Base-by-base conservation (phyloP, 35 echinoderm and acorn worm species). In the Hemicentrotus pulcherrimus region DNA sequence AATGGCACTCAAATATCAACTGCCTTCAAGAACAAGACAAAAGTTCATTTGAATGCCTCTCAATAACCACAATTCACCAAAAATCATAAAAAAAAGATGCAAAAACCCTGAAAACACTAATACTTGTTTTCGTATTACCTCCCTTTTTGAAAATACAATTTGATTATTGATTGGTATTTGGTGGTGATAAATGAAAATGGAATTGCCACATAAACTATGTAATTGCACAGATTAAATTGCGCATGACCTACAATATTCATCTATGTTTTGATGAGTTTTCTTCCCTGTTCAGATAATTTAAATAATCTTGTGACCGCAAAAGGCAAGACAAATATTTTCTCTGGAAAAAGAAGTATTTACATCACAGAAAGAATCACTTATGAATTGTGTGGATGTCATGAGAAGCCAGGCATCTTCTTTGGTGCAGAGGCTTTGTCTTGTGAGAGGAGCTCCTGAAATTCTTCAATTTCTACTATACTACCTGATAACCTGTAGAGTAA, bases 371-470 rank as follows among this genome's bases (percentile, higher is more conserved):
- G 1, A 15, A 14, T 15, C 31, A 14, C 22, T 89, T 22, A 4
- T 90, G 31, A 90, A 32, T 90, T 47, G 15, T 18, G 88, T 24
- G 28, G 32, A 32, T 93, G 91, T 93, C 91, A 93, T 93, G 58
- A 93, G 48, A 48, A 93, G 30, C 91, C 91, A 28, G 91, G 46
- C 28, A 31, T 58, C 48, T 2, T 58, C 7, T 48, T 93, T 47
- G 91, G 30, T 93, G 46, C 4, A 33, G 16, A 11, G 0, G 46
- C 47, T 58, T 47, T 50, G 48, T 58, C 91, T 47, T 93, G 46
- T 24, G 91, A 93, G 32, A 95, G 95, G 16, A 95, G 91, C 91
- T 24, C 31, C 88, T 95, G 95, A 70, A 95, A 95, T 47, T 95
- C 95, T 46, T 91, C 46, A 41, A 95, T 52, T n/a, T 70, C 52